These are phyloP conservation scores for Dysmachus trigonus DNA, from an alignment of 2,888 invertebrate genomes.

Conservation along the genomic window DNA sequence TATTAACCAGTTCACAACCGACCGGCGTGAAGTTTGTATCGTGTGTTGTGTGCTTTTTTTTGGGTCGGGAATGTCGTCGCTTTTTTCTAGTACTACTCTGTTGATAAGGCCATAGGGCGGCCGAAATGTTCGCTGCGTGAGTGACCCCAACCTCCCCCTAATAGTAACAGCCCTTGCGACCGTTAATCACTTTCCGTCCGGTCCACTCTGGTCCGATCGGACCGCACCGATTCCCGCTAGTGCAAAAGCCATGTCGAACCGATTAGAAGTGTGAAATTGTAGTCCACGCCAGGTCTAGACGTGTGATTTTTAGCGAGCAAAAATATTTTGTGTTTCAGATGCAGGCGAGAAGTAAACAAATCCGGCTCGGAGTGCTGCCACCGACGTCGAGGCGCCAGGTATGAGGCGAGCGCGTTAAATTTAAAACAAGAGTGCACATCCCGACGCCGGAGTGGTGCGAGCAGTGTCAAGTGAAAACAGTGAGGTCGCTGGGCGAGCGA, in stretches of 20 bases:
- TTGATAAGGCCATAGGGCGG: background rate
- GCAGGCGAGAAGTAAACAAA: background rate
- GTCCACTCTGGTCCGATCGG: background rate
- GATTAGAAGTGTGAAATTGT: background rate
- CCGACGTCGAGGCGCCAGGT: background rate
- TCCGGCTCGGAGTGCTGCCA: background rate
- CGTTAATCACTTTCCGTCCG: background rate
- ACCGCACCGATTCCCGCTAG: background rate
- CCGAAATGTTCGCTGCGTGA: background rate
- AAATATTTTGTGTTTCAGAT: background rate
- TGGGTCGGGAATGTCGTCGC: constrained; percentile 49
- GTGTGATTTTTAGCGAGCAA: background rate
- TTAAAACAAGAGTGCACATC: background rate
- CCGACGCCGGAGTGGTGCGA: background rate
- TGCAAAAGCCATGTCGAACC: background rate
- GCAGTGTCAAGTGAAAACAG: background rate
- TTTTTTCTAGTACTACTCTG: constrained; percentile 14
- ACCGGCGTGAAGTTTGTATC: constrained; percentile 66
- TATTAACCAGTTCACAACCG: constrained; percentile 65
- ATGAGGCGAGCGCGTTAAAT: background rate
- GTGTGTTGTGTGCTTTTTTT: constrained; percentile 54
- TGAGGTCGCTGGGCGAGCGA: background rate
- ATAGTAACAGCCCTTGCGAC: background rate
- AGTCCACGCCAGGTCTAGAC: background rate
- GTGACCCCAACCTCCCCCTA: background rate